Base-by-base conservation (phyloP, 2,113 vertebrate genomes). In the Odocoileus virginianus region DNA sequence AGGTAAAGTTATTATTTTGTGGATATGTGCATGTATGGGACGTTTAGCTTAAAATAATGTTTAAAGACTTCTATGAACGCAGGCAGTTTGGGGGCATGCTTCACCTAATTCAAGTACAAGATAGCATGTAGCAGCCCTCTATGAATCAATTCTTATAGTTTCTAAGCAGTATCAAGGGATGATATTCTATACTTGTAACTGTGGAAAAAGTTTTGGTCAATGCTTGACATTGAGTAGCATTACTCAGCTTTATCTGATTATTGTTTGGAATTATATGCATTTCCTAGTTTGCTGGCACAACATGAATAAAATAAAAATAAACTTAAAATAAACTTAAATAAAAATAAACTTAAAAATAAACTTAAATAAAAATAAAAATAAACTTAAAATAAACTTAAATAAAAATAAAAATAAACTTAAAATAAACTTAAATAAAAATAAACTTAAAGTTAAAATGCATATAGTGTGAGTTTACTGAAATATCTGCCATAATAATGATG, bases 1-100 rank as follows among this genome's bases (percentile, higher is more conserved):
- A 84, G 47, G 88, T 87, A 96, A 92, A 54, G 58, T 97, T 98
- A 98, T 98, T 96, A 90, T 95, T 98, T 98, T 97, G 97, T 97
- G 93, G 96, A 98, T 98, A 96, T 74, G 50, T 96, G 50, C 54
- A 60, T 96, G 54, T 54, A 57, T 36, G 97, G 95, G 76, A 90
- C 30, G 54, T 89, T 96, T 64, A 94, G 84, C 93, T 97, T 98
- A 78, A 97, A 95, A 97, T 97, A 96, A 81, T 47, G 91, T 78
- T 95, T 58, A 91, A 84, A 97, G 64, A 84, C 52, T 15, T n/a
- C 95, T 97, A 91, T 91, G 76, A 97, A 82, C 89, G 79, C 21
- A 87, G 43, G 30, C 67, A 94, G 55, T 98, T 95, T 84, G 15
- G 64, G 88, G 90, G 23, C 90, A 97, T 23, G 58, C 19, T 95